These are phyloP conservation scores for Meleagris gallopavo DNA, from an alignment of 2,113 vertebrate genomes.

Conservation along the genomic window DNA sequence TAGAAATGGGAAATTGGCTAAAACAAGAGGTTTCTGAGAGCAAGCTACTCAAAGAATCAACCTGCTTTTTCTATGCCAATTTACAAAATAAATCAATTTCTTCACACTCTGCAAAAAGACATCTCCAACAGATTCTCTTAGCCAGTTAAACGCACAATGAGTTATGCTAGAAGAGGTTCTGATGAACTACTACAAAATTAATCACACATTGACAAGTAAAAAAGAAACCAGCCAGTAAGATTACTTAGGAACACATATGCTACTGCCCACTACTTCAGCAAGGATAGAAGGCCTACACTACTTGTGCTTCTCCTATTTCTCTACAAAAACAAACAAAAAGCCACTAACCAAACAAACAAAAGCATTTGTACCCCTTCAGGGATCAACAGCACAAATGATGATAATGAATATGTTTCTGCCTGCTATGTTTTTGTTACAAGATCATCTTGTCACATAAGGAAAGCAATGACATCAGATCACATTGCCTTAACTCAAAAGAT, in stretches of 20 bases:
- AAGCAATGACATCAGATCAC: neutral
- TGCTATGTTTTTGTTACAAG: neutral
- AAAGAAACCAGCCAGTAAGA: neutral
- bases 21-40: neutral
- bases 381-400: rapidly evolving
- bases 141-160: neutral
- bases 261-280: neutral
- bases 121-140: neutral
- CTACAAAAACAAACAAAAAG: neutral
- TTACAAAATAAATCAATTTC: neutral
- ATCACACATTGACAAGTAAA: neutral
- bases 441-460: neutral
- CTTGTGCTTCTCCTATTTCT: neutral
- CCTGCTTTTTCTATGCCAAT: neutral
- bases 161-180: neutral
- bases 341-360: neutral
- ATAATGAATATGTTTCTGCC: neutral
- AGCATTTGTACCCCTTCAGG: rapidly evolving
- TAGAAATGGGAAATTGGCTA: neutral
- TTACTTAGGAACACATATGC: neutral
- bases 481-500: neutral
- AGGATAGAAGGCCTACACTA: neutral
- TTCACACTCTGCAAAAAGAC: neutral
- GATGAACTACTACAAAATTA: neutral
- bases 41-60: neutral